Evolutionary conservation across 1,140 invertebrate species (phyloP), one percentile per base, ranked within the genome.

Genomic region (Temnothorax longispinosus): DNA sequence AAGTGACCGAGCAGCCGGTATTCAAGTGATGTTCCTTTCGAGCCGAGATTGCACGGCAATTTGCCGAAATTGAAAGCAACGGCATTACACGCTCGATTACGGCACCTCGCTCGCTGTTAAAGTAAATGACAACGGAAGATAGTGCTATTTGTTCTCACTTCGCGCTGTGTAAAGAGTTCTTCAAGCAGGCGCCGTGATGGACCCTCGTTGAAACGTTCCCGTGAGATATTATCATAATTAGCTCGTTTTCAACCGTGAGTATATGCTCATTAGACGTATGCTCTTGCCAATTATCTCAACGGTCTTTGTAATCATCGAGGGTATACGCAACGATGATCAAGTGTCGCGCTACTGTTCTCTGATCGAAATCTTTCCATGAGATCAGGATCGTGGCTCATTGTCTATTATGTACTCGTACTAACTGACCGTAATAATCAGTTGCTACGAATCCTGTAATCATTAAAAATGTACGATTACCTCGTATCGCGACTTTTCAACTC

Each of bases 41-140:
- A 18, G 52, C 8, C 7, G 27, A 27, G 80, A 84, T 75, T 84
- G 69, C 80, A 74, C 54, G 80, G 54, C 18, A 54, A 84, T 84
- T 84, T 56, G 80, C 67, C 54, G 69, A 84, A 84, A 84, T 75
- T 75, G 80, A 84, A 84, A 84, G 69, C 78, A 60, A 84, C 80
- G 54, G 41, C 21, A 74, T 84, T 84, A 84, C 80, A 75, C 27
- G 80, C 80, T 84, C 69, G 69, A 84, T 84, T 84, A 84, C 80
- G 80, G 41, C 41, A 41, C 77, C 62, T 67, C 47, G 77, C 35
- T 41, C 54, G 80, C 41, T n/a, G 54, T 82, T 82, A 72, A 18
- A 84, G 56, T 44, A 75, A 50, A 75, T 50, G 80, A 62, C 54
- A 58, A 56, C 41, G 54, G 27, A 38, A 74, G 41, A 82, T 74